These are phyloP conservation scores for Hermetia illucens DNA, from an alignment of 1,140 invertebrate species.

Conservation along the genomic window DNA sequence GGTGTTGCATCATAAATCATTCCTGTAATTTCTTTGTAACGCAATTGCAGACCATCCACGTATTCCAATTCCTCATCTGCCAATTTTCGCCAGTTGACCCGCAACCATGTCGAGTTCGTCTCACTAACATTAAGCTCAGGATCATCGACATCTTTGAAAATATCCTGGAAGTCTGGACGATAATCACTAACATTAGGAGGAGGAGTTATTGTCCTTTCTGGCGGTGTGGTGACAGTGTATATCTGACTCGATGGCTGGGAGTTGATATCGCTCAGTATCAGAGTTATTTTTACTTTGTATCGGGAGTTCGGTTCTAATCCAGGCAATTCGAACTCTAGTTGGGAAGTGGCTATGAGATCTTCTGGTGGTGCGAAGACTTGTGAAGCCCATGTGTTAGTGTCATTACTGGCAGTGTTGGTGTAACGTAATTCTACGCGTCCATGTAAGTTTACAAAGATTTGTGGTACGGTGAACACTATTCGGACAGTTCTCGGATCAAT, in stretches of 20 bases:
- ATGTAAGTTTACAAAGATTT: constrained; percentile 66
- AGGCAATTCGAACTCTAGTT: constrained; percentile 66
- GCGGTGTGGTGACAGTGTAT: constrained; percentile 51
- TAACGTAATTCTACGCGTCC: constrained; percentile 72
- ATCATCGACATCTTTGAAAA: constrained; percentile 35
- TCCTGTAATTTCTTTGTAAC: constrained; percentile 54
- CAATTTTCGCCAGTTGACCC: constrained; percentile 69
- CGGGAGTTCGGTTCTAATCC: constrained; percentile 61
- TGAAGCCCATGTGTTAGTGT: constrained; percentile 58
- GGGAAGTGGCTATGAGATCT: constrained; percentile 66
- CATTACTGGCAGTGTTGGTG: constrained; percentile 54
- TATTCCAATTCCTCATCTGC: constrained; percentile 58
- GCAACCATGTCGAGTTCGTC: constrained; percentile 61
- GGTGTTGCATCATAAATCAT: constrained; percentile 61
- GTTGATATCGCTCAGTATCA: constrained; percentile 54
- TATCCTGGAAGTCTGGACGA: constrained; percentile 26
- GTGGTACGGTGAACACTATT: constrained; percentile 65
- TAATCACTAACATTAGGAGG: constrained; percentile 25
- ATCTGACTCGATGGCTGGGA: constrained; percentile 59
- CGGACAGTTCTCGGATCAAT: constrained; percentile 63
- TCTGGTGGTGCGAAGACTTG: constrained; percentile 74
- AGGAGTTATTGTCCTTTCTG: constrained; percentile 25
- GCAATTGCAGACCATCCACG: constrained; percentile 41
- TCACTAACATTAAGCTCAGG: constrained; percentile 55
- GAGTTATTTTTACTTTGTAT: constrained; percentile 66